phyloP scores from a whole-genome alignment of 2,113 vertebrate genomes.

The Rhabdornis inornatus region DNA sequence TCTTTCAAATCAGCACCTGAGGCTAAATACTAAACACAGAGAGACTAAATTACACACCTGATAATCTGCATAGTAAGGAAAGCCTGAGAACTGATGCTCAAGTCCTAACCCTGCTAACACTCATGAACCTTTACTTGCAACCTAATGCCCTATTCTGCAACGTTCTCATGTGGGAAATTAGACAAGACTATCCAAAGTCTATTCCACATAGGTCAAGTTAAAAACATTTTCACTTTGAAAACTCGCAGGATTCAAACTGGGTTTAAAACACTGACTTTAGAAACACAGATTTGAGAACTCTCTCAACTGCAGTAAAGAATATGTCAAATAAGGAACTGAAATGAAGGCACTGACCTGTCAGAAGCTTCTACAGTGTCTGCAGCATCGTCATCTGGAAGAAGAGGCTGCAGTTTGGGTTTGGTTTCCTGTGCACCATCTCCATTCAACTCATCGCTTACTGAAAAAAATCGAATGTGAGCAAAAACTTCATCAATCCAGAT shows the following conservation, averaged over 20 bases:
- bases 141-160: neutral
- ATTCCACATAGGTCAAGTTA: neutral
- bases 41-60: neutral
- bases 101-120: neutral
- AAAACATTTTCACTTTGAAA: neutral
- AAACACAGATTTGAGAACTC: neutral
- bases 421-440: neutral
- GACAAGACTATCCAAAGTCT: neutral
- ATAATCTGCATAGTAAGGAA: neutral
- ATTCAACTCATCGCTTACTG: conserved; percentile 12
- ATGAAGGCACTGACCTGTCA: conserved; percentile 50
- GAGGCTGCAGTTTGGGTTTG: neutral
- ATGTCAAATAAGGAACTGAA: neutral
- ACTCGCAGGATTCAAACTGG: neutral
- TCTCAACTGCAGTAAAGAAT: neutral
- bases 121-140: neutral
- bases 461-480: conserved; percentile 22
- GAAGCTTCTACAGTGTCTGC: neutral
- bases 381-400: neutral
- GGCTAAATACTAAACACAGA: neutral
- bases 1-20: neutral
- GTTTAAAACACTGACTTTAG: neutral
- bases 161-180: accelerated
- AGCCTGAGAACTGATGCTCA: neutral
- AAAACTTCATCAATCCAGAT: neutral